Percentiles rank a stretch among this genome's conserved stretches.
These are phyloP conservation scores for Regulus satrapa DNA, from an alignment of 2,113 vertebrate genomes.

Conservation along the genomic window DNA sequence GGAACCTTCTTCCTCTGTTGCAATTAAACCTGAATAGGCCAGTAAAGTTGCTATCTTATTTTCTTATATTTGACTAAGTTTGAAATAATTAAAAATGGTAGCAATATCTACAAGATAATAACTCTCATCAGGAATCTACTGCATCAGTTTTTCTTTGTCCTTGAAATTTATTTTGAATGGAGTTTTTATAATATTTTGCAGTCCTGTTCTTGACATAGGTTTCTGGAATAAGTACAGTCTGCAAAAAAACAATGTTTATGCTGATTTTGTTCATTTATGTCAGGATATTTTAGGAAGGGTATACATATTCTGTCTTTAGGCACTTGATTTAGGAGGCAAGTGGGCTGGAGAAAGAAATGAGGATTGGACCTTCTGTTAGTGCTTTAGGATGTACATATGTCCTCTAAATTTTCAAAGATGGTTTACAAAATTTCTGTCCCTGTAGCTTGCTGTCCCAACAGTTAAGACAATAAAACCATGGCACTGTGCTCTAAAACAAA, in stretches of 20 bases:
- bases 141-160: neutral
- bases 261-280: neutral
- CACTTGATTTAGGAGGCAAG: neutral
- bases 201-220: neutral
- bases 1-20: neutral
- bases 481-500: neutral
- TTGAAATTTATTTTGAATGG: neutral
- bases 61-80: neutral
- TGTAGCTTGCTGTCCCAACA: neutral
- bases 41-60: neutral
- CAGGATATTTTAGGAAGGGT: neutral
- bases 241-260: neutral
- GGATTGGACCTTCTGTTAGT: neutral
- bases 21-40: neutral
- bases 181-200: neutral
- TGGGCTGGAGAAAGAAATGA: neutral
- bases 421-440: neutral
- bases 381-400: neutral
- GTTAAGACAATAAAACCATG: neutral
- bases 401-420: neutral
- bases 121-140: neutral
- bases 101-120: neutral
- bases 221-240: neutral
- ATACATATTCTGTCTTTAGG: neutral
- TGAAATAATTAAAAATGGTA: neutral